Base-by-base conservation (phyloP, 1,140 invertebrate species). In the Euglossa dilemma region DNA sequence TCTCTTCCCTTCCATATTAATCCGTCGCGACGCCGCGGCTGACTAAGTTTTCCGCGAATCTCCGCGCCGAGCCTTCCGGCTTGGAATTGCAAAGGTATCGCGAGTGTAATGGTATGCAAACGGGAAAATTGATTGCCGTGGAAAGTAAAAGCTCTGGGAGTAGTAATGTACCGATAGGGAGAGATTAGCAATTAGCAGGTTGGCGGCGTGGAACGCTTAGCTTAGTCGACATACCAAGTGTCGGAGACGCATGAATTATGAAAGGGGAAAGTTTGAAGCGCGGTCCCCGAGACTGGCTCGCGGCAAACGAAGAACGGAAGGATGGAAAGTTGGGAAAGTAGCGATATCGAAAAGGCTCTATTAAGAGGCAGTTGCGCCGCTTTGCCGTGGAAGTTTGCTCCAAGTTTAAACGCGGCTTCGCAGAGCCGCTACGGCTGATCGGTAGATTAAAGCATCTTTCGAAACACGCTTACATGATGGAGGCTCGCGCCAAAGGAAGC, bases 371-470 rank as follows among this genome's bases (percentile, higher is more conserved):
- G 78, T 84, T 73, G 70, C 78, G 25, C 70, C 43, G 78, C 83
- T 74, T 75, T 74, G 61, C 28, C 25, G 8, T 23, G 20, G 18
- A 67, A 84, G 77, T 80, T 84, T 69, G 70, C 63, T 52, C 59
- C 57, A 81, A 84, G 83, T 84, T 84, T 74, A 73, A 84, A 80
- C 78, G 83, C 43, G 45, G 78, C 47, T 69, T 81, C 56, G 56
- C n/a, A 70, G 52, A 70, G 63, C 56, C 63, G 61, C 78, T 52
- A 80, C 71, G 78, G 78, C 54, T 84, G 78, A 84, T 84, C 83
- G 83, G 56, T 56, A 81, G 83, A 84, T 84, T 84, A 84, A 84
- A 84, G 76, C 82, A 67, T 74, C 82, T 61, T 84, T 80, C 77
- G 82, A 80, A 80, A 80, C 69, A 66, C 82, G 61, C 59, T 80